Percentiles rank a stretch among this genome's conserved stretches.
Conservation (phyloP, 2,888 invertebrate species). For the Pollenia labialis region DNA sequence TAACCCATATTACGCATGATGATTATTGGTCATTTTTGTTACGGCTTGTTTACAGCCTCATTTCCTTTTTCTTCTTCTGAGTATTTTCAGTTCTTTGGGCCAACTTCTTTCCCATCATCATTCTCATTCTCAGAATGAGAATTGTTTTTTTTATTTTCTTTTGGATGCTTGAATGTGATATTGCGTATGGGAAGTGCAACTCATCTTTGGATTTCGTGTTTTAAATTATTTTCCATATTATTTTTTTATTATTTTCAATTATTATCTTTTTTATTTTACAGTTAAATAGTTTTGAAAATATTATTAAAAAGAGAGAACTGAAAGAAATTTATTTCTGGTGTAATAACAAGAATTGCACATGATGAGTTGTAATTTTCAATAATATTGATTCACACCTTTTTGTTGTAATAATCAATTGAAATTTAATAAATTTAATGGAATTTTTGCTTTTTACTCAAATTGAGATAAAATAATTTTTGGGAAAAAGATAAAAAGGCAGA, state of each 20-base stretch:
- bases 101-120: constrained; percentile 18
- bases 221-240: constrained; percentile 42
- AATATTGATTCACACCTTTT: constrained; percentile 66
- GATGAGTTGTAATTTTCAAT: constrained; percentile 23
- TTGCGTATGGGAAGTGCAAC: constrained; percentile 8
- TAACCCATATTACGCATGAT: constrained; percentile 71
- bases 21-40: constrained; percentile 61
- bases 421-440: constrained; percentile 32
- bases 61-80: background rate
- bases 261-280: constrained; percentile 15
- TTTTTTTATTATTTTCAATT: constrained; percentile 43
- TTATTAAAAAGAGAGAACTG: constrained; percentile 3
- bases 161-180: background rate
- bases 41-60: constrained; percentile 61
- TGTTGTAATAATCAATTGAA: constrained; percentile 32
- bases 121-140: constrained; percentile 32
- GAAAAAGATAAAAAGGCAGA: too few relatives aligned
- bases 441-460: constrained; percentile 7
- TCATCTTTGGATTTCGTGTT: constrained; percentile 42
- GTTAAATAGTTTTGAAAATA: constrained; percentile 24
- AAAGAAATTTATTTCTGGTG: background rate
- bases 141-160: background rate
- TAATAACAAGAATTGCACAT: constrained; percentile 28
- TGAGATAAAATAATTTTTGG: background rate
- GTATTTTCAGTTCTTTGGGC: constrained; percentile 1